A percentile compares a stretch with the other conserved stretches of the same genome.
Evolutionary conservation across 2,797 vertebrate species (phyloP).

Genomic region (Capromys pilorides): DNA sequence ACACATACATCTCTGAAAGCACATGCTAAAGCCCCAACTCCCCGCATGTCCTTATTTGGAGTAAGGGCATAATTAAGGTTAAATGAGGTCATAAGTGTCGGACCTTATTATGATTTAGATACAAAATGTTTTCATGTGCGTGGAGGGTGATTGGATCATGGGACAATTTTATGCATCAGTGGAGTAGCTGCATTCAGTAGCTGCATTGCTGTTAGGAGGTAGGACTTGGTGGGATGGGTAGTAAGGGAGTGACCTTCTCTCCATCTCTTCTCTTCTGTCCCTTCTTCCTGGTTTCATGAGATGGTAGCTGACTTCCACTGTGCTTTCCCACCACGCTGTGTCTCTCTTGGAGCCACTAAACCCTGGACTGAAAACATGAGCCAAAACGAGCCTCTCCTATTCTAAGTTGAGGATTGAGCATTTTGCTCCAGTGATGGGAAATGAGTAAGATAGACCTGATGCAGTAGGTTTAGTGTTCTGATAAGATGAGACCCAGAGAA

Average conservation of each 20-base stretch:
- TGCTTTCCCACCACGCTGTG: background rate
- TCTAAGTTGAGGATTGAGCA: background rate
- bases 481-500: background rate
- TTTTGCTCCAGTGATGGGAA: background rate
- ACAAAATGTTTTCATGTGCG: background rate
- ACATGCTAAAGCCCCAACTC: background rate
- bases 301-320: background rate
- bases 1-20: background rate
- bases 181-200: background rate
- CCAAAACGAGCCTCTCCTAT: background rate
- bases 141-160: background rate
- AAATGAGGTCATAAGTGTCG: background rate
- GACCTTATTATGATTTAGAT: background rate
- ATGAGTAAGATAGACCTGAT: background rate
- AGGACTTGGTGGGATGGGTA: background rate
- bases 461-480: background rate
- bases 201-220: background rate
- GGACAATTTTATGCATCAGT: background rate
- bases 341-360: background rate
- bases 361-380: background rate
- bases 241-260: background rate
- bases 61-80: background rate
- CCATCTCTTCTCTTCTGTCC: background rate
- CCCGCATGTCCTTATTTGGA: background rate
- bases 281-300: background rate